These are phyloP conservation scores for Itoplectis maculator DNA, from an alignment of 2,888 invertebrate genomes.

Conservation along the genomic window DNA sequence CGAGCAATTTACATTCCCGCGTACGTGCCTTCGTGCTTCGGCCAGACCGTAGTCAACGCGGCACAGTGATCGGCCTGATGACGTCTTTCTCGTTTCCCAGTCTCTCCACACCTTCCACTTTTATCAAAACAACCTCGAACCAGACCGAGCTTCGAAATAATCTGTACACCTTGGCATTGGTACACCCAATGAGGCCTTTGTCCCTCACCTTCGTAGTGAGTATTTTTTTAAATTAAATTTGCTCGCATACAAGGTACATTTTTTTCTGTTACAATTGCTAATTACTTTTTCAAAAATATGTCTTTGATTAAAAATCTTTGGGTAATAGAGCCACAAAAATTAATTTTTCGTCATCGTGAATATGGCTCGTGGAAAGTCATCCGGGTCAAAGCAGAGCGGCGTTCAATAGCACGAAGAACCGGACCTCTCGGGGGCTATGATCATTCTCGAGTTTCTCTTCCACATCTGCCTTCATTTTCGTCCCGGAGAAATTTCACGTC, in stretches of 20 bases:
- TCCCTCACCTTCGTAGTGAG: too few relatives aligned
- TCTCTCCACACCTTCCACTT: slow-evolving; percentile 16
- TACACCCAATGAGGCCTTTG: too few relatives aligned
- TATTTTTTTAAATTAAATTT: too few relatives aligned
- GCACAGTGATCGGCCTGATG: slow-evolving; percentile 45
- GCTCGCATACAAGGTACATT: background rate
- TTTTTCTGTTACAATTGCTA: background rate
- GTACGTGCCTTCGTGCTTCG: slow-evolving; percentile 70
- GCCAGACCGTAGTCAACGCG: slow-evolving; percentile 18
- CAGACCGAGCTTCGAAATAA: background rate
- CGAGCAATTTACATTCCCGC: slow-evolving; percentile 81
- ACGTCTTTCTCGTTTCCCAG: slow-evolving; percentile 30
- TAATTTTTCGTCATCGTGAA: slow-evolving; percentile 25
- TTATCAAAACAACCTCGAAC: slow-evolving; percentile 22
- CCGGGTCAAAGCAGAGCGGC: slow-evolving; percentile 24
- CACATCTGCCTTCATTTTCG: slow-evolving; percentile 34
- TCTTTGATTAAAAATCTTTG: background rate
- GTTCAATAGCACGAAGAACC: slow-evolving; percentile 36
- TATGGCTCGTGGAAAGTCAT: slow-evolving; percentile 16
- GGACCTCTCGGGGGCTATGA: slow-evolving; percentile 40
- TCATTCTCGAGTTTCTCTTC: slow-evolving; percentile 56
- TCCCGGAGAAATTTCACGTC: slow-evolving; percentile 71
- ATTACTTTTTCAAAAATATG: background rate
- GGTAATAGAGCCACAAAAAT: slow-evolving; percentile 1
- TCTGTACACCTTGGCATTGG: background rate